A percentile compares a stretch with the other conserved stretches of the same genome.
phyloP scores from a whole-genome alignment of 2,797 vertebrate genomes.

The Cyprinella venusta region DNA sequence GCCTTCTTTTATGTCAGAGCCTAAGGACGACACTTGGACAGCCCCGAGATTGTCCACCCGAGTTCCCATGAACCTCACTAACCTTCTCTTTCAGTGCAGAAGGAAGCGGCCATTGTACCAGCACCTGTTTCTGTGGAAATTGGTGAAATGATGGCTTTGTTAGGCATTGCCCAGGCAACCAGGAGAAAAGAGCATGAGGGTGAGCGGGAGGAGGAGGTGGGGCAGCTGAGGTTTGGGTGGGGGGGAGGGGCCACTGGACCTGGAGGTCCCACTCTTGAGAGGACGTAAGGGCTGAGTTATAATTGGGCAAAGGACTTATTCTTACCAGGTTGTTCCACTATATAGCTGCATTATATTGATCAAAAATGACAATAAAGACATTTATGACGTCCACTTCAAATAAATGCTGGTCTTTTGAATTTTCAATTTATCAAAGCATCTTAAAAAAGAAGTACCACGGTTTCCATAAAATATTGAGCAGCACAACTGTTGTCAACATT shows the following conservation, averaged over 20 bases:
- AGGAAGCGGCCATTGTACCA: conserved; percentile 88
- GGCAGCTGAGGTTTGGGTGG: conserved; percentile 54
- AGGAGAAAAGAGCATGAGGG: conserved; percentile 81
- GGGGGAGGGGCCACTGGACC: conserved; percentile 59
- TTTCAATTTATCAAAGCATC: background rate
- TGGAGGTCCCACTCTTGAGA: conserved; percentile 49
- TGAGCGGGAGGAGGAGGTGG: conserved; percentile 76
- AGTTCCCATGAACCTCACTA: conserved; percentile 87
- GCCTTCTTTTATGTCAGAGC: conserved; percentile 83
- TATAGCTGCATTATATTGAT: too few species aligned
- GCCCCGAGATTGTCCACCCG: conserved; percentile 82
- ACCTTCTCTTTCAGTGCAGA: conserved; percentile 83
- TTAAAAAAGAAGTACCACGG: background rate
- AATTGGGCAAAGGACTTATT: conserved; percentile 3
- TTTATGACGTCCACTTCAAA: background rate
- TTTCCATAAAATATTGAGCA: background rate
- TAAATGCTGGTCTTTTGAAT: too few species aligned
- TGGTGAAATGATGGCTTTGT: conserved; percentile 91
- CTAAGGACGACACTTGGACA: conserved; percentile 86
- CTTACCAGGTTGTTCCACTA: background rate
- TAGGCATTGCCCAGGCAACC: conserved; percentile 80
- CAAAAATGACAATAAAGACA: background rate
- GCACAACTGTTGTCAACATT: background rate
- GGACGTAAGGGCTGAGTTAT: conserved; percentile 39
- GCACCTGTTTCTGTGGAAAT: conserved; percentile 90